Evolutionary conservation across 1,140 invertebrate species (phyloP).

Genomic region (Battus philenor): DNA sequence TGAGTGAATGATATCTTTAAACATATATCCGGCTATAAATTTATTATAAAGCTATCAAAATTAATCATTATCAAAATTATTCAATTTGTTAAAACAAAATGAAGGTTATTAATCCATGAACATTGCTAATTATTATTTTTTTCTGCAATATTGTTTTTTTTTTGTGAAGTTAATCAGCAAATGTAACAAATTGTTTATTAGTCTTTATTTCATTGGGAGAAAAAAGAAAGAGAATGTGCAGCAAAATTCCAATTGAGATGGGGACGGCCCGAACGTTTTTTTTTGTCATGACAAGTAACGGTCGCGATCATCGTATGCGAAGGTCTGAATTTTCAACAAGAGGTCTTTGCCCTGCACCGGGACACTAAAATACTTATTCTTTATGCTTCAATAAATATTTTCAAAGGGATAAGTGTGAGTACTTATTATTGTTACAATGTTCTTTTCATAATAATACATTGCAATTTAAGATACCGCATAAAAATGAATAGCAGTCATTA

Average conservation of each 20-base stretch:
- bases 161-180: no score
- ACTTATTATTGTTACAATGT: conserved; percentile 8
- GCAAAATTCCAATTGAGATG: conserved; percentile 15
- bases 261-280: conserved; percentile 13
- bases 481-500: background rate
- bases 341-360: conserved; percentile 16
- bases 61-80: no score
- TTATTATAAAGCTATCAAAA: conserved; percentile 15
- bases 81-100: conserved; percentile 8
- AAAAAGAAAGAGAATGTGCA: conserved; percentile 14
- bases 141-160: background rate
- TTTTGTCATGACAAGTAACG: conserved; percentile 17
- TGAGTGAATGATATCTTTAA: conserved; percentile 2
- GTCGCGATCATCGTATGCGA: conserved; percentile 13
- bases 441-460: conserved; percentile 9
- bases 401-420: conserved; percentile 14
- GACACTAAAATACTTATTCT: conserved; percentile 16
- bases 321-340: conserved; percentile 18
- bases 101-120: conserved; percentile 8
- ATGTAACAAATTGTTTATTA: no score
- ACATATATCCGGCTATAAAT: conserved; percentile 4
- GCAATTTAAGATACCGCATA: conserved; percentile 3
- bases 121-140: conserved; percentile 4
- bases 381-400: conserved; percentile 16
- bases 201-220: no score